Conservation (phyloP, 2,113 vertebrate species). For the Melanerpes formicivorus region DNA sequence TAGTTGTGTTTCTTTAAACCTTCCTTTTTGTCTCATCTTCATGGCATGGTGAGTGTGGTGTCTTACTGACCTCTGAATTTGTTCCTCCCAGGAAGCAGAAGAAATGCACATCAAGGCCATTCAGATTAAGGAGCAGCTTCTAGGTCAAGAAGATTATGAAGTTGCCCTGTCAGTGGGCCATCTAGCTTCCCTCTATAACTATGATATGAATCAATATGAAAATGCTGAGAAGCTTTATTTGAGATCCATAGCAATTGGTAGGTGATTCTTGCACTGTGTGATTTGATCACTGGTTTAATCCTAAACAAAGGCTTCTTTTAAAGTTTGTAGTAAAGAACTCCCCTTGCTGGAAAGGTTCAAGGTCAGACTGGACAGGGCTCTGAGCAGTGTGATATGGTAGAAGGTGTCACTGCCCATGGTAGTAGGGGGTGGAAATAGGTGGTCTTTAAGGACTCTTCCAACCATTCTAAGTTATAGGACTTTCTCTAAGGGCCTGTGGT, state of each 20-base stretch:
- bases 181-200: constrained; percentile 97
- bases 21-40: not conserved
- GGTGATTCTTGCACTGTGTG: not conserved
- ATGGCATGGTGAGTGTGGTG: not conserved
- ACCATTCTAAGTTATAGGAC: too few relatives aligned
- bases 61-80: not conserved
- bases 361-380: not conserved
- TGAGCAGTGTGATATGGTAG: not conserved
- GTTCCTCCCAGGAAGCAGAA: constrained; percentile 88
- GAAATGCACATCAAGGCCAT: constrained; percentile 99
- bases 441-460: not conserved
- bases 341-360: not conserved
- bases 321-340: not conserved
- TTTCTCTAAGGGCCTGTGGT: too few relatives aligned
- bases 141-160: constrained; percentile 98
- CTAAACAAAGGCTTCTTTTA: too few relatives aligned
- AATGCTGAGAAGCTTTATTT: constrained; percentile 97
- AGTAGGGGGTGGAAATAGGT: not conserved
- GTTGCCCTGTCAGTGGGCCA: constrained; percentile 98
- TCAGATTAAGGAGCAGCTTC: constrained; percentile 98
- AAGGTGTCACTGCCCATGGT: not conserved
- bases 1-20: not conserved
- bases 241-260: constrained; percentile 97
- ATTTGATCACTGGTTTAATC: rapidly evolving
- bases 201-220: constrained; percentile 98